phyloP scores from a whole-genome alignment of 2,888 invertebrate species.

The Chirona hameri region DNA sequence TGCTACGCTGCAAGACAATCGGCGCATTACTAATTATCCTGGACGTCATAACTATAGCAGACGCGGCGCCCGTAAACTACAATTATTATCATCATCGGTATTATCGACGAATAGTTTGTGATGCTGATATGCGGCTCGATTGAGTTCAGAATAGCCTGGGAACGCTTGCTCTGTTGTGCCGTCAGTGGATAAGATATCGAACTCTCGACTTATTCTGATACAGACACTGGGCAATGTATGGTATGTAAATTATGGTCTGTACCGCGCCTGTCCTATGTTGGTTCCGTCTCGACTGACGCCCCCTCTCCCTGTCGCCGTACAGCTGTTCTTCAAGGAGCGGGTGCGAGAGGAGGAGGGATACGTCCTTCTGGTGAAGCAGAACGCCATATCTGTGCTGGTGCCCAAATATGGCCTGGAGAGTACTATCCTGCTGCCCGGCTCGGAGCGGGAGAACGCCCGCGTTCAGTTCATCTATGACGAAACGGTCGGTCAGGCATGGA shows the following conservation, averaged over 20 bases:
- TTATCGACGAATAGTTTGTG: neutral
- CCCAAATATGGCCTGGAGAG: slow-evolving; percentile 96
- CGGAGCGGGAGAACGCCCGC: neutral
- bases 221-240: too few relatives aligned
- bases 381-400: slow-evolving; percentile 89
- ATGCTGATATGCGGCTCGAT: too few relatives aligned
- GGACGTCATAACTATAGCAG: neutral
- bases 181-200: too few relatives aligned
- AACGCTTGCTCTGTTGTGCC: too few relatives aligned
- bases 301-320: slow-evolving; percentile 39
- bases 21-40: neutral
- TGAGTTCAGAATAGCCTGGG: too few relatives aligned
- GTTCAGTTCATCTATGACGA: slow-evolving; percentile 27
- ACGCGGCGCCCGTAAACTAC: too few relatives aligned
- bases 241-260: too few relatives aligned
- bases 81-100: neutral
- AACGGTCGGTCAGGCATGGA: neutral
- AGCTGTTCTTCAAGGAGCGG: slow-evolving; percentile 77
- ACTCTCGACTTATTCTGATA: too few relatives aligned
- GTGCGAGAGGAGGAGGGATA: slow-evolving; percentile 78
- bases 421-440: slow-evolving; percentile 60
- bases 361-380: slow-evolving; percentile 85
- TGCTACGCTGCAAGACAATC: neutral
- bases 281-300: neutral
- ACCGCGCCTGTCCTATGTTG: too few relatives aligned